Evolutionary conservation across 2,888 invertebrate genomes (phyloP).

Genomic region (Andrena camellia): DNA sequence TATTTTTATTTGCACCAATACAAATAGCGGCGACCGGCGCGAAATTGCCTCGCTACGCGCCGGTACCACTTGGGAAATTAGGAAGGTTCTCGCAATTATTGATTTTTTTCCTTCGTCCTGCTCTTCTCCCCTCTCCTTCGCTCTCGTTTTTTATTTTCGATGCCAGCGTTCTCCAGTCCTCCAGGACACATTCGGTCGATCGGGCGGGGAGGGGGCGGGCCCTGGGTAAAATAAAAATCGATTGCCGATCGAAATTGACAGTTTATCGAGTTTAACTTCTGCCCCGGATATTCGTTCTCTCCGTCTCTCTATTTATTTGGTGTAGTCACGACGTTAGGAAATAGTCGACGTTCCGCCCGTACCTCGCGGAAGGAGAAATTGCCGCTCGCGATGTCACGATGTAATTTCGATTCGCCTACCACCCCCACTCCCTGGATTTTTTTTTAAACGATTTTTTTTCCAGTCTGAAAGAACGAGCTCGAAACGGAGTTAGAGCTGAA

Average conservation of each 20-base stretch:
- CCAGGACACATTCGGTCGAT: slow-evolving; percentile 34
- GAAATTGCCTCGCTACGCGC: slow-evolving; percentile 47
- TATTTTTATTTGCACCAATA: slow-evolving; percentile 59
- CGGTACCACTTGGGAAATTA: slow-evolving; percentile 78
- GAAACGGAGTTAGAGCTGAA: too few relatives aligned
- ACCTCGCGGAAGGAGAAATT: slow-evolving; percentile 3
- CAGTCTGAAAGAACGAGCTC: not conserved
- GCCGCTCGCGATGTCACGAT: not conserved
- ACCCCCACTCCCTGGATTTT: not conserved
- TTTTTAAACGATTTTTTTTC: not conserved
- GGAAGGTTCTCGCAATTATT: slow-evolving; percentile 69
- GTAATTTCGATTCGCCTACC: not conserved
- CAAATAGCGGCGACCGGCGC: slow-evolving; percentile 47
- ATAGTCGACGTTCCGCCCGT: not conserved
- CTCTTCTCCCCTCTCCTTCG: not conserved
- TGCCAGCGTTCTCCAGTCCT: slow-evolving; percentile 4
- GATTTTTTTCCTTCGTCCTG: slow-evolving; percentile 64
- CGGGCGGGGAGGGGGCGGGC: not conserved
- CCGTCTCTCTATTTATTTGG: not conserved
- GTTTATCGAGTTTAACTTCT: slow-evolving; percentile 43
- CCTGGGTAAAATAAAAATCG: slow-evolving; percentile 35
- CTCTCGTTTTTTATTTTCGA: slow-evolving; percentile 9
- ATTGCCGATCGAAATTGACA: slow-evolving; percentile 44
- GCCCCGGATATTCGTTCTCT: slow-evolving; percentile 19
- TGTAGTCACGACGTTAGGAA: slow-evolving; percentile 8